These are phyloP conservation scores for Cyrtonyx montezumae DNA, from an alignment of 2,113 vertebrate species.

Conservation along the genomic window DNA sequence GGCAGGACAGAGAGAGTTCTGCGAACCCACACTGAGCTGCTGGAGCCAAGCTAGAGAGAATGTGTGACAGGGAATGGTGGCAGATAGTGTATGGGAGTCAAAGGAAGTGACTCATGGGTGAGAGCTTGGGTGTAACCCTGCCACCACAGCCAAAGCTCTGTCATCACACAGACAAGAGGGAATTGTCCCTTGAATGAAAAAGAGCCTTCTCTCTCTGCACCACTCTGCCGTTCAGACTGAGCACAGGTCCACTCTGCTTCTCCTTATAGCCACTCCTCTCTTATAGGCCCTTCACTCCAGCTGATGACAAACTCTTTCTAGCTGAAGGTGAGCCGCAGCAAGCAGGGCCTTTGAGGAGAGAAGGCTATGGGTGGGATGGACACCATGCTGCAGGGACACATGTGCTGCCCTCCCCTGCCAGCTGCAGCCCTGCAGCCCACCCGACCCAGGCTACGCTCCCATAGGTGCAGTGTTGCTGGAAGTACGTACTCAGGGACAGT, in stretches of 20 bases:
- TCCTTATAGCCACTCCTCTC: background rate
- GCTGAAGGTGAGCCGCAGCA: rapidly evolving
- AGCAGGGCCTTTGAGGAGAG: background rate
- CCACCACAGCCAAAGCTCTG: rapidly evolving
- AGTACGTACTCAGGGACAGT: conserved; percentile 89
- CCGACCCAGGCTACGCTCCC: background rate
- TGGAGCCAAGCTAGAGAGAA: background rate
- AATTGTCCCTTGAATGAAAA: background rate
- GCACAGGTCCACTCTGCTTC: background rate
- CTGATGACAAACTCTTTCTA: rapidly evolving
- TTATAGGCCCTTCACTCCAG: background rate
- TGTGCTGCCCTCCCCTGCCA: background rate
- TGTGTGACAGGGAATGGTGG: background rate
- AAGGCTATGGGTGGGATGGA: background rate
- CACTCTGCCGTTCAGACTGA: background rate
- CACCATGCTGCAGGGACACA: background rate
- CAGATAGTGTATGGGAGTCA: background rate
- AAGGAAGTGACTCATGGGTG: background rate
- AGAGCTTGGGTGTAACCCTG: background rate
- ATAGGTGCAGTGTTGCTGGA: background rate
- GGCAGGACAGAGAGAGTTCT: background rate
- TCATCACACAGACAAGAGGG: background rate
- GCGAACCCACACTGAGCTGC: background rate
- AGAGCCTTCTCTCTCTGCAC: background rate
- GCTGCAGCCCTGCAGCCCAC: background rate